A percentile compares a stretch with the other conserved stretches of the same genome.
phyloP scores from a whole-genome alignment of 2,888 invertebrate genomes.

The Archips crataeganus region DNA sequence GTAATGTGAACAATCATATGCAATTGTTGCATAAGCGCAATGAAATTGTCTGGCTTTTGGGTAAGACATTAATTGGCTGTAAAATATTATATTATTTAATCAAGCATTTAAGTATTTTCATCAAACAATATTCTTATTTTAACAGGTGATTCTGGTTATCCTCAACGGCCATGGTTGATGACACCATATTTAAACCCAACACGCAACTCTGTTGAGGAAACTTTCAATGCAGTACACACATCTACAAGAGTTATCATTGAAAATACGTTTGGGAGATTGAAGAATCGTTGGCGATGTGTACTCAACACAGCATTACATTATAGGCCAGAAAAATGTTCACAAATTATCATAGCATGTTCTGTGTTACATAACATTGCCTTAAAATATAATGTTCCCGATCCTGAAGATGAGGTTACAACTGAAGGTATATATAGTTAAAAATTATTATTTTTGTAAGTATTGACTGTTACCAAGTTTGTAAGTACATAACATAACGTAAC shows the following conservation, averaged over 20 bases:
- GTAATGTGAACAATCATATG: not conserved
- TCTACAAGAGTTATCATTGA: constrained; percentile 16
- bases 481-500: no score
- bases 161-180: constrained; percentile 17
- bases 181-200: constrained; percentile 18
- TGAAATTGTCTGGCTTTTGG: not conserved
- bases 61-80: not conserved
- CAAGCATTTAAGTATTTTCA: not conserved
- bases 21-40: not conserved
- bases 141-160: not conserved
- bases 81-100: not conserved
- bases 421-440: no score
- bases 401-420: no score
- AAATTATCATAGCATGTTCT: constrained; percentile 24
- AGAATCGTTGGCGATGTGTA: constrained; percentile 9
- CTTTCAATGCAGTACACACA: constrained; percentile 12
- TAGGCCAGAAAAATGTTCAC: constrained; percentile 14
- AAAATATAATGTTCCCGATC: no score
- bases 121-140: no score
- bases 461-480: no score
- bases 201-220: not conserved
- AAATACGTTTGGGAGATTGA: constrained; percentile 9
- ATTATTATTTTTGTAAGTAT: no score
- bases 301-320: constrained; percentile 1
- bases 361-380: constrained; percentile 21